Conservation (phyloP, 2,888 invertebrate species). For the Tetanocera ferruginea region DNA sequence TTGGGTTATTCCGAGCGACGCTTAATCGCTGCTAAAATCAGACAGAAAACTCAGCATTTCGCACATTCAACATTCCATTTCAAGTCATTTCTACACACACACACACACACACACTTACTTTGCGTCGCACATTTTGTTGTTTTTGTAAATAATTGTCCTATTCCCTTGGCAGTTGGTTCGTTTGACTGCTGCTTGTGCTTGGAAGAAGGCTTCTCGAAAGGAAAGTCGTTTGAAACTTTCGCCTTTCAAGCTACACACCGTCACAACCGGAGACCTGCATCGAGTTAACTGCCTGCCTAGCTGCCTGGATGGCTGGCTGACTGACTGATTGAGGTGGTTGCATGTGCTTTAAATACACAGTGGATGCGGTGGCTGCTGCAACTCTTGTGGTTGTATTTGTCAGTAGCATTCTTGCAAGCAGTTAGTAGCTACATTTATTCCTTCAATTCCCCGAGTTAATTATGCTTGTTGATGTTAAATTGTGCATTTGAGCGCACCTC, state of each 20-base stretch:
- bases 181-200: background rate
- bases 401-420: background rate
- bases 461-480: slow-evolving; percentile 42
- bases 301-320: background rate
- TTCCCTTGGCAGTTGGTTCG: slow-evolving; percentile 6
- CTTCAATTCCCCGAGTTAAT: slow-evolving; percentile 45
- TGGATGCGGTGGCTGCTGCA: slow-evolving; percentile 19
- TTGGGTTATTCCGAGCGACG: slow-evolving; percentile 10
- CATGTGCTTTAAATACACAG: background rate
- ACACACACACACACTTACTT: background rate
- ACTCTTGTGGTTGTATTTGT: slow-evolving; percentile 11
- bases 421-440: background rate
- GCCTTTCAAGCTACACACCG: background rate
- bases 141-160: slow-evolving; percentile 5
- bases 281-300: background rate
- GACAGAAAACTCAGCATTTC: slow-evolving; percentile 1
- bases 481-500: slow-evolving; percentile 42
- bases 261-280: background rate
- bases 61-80: background rate
- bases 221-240: slow-evolving; percentile 1
- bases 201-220: background rate
- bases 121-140: background rate
- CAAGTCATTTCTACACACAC: background rate
- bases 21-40: slow-evolving; percentile 9
- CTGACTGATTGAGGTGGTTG: background rate